Conservation (phyloP, 2,113 vertebrate genomes). For the Anolis sagrei region DNA sequence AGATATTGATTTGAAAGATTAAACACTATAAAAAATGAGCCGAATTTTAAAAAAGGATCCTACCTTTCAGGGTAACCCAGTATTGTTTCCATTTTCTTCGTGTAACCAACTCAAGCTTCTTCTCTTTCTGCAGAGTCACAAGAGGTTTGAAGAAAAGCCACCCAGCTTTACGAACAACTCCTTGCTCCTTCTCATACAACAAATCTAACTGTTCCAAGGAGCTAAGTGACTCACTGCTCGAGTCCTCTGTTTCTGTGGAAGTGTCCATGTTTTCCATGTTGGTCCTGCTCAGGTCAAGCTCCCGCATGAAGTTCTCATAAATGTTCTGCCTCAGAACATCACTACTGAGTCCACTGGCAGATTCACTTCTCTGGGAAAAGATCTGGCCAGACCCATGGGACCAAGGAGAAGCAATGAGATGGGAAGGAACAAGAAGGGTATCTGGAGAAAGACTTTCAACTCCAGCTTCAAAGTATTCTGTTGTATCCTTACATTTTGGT, state of each 20-base stretch:
- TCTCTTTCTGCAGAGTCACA: conserved; percentile 92
- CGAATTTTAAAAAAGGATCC: neutral
- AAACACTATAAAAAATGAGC: neutral
- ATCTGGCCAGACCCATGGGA: conserved; percentile 74
- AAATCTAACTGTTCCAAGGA: conserved; percentile 94
- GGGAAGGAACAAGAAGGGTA: conserved; percentile 77
- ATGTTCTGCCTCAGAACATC: conserved; percentile 89
- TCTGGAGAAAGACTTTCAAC: conserved; percentile 85
- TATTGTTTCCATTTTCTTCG: conserved; percentile 95
- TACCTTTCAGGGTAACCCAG: conserved; percentile 97
- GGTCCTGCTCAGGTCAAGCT: conserved; percentile 84
- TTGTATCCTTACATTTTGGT: conserved; percentile 84
- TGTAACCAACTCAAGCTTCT: conserved; percentile 91
- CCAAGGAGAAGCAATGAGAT: conserved; percentile 82
- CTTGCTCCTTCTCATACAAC: conserved; percentile 95
- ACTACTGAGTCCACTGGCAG: conserved; percentile 79
- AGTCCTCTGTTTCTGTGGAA: conserved; percentile 78
- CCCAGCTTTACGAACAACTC: conserved; percentile 92
- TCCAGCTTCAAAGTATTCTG: conserved; percentile 88
- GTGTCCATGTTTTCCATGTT: conserved; percentile 71
- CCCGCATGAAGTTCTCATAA: conserved; percentile 93
- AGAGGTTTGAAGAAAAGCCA: conserved; percentile 97
- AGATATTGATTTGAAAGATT: neutral
- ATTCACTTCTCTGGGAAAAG: conserved; percentile 84
- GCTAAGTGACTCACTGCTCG: conserved; percentile 90